Evolutionary conservation across 1,140 invertebrate species (phyloP), one percentile per base, ranked within the genome.

Genomic region (Acyrthosiphon pisum): DNA sequence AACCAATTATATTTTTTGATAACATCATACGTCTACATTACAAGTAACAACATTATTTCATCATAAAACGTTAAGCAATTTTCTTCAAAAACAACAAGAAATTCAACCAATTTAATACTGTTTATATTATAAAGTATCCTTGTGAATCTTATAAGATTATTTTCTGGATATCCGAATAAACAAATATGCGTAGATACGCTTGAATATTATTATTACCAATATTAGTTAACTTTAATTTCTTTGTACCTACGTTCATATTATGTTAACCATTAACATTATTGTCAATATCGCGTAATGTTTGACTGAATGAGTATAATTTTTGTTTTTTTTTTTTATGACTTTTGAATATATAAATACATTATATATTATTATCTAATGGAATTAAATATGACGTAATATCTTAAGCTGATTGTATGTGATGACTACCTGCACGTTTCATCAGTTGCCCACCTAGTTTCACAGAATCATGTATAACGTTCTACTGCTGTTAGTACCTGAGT

Each of bases 381-480:
- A 46, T n/a, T 46, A 46, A 46, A 87, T 87, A n/a, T n/a, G 44
- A 87, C 30, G 48, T 4, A 46, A 87, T 4, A 46, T 87, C 41
- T 44, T 46, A 87, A 87, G 41, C 84, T 20, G 84, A 48, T 87
- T 87, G n/a, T 76, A n/a, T 44, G 41, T 87, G 84, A 87, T 44
- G 41, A 87, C 35, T 87, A 87, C 14, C 30, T 30, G 41, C n/a
- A 88, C 46, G 30, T 88, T 88, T 88, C 86, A 88, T 88, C 50
- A 22, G 50, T 22, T 23, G 35, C 46, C 22, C n/a, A 50, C 22
- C 37, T 30, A 86, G 41, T 86, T 46, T 30, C 41, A 46, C 23
- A 44, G 23, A n/a, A 76, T n/a, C n/a, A 6, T 76, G n/a, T 86
- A 46, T 87, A 87, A 87, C 26, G 30, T 88, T 48, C 6, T 35